Evolutionary conservation across 2,888 invertebrate genomes (phyloP).

Genomic region (Tuberolachnus salignus): DNA sequence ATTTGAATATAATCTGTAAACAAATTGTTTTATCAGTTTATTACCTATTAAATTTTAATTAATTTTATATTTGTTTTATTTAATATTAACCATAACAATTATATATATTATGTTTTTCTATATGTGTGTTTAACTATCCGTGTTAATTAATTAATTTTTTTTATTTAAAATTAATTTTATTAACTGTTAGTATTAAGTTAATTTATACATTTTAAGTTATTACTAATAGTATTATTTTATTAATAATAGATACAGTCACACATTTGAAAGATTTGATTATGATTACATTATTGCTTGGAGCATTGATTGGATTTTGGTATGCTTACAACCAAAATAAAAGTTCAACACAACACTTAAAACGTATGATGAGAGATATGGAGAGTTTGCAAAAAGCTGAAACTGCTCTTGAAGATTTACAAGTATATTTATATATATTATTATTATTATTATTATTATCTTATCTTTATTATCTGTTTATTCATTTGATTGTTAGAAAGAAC

Average conservation of each 20-base stretch:
- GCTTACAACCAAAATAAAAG: conserved; percentile 88
- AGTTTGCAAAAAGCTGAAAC: conserved; percentile 87
- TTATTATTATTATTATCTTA: background rate
- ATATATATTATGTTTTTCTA: no score
- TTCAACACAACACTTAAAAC: conserved; percentile 81
- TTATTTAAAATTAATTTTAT: no score
- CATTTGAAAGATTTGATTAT: conserved; percentile 89
- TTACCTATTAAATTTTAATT: no score
- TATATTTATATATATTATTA: conserved; percentile 58
- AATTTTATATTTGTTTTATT: no score
- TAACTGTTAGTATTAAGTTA: no score
- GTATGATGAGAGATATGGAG: conserved; percentile 95
- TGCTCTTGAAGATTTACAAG: conserved; percentile 82
- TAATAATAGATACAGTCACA: conserved; percentile 74
- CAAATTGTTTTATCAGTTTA: no score
- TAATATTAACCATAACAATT: no score
- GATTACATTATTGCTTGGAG: conserved; percentile 80
- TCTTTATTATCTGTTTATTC: background rate
- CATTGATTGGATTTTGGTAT: conserved; percentile 88
- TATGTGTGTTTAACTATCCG: no score
- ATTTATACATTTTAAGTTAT: no score
- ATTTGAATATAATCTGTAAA: background rate
- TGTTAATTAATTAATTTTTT: no score
- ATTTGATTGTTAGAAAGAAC: conserved; percentile 65
- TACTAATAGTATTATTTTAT: conserved; percentile 45